Evolutionary conservation across 2,888 invertebrate genomes (phyloP).

Genomic region (Volucella inanis): DNA sequence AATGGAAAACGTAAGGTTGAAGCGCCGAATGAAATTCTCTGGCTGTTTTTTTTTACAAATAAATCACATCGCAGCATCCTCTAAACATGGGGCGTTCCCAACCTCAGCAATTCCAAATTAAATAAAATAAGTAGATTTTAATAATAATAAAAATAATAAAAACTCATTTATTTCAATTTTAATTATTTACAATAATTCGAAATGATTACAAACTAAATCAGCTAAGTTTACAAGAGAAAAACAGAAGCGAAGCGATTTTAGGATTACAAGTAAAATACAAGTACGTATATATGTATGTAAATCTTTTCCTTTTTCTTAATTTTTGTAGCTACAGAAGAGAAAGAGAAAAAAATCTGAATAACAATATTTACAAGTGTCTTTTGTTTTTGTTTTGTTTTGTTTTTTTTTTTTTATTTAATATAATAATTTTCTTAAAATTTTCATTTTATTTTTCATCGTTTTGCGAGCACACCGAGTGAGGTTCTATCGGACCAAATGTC

Average conservation of each 20-base stretch:
- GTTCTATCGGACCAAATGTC: constrained; percentile 14
- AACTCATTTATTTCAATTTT: constrained; percentile 69
- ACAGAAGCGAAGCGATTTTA: constrained; percentile 53
- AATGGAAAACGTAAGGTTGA: too few species aligned
- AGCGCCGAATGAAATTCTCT: too few species aligned
- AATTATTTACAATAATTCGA: constrained; percentile 70
- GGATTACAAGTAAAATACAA: constrained; percentile 18
- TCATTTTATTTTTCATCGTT: constrained; percentile 25
- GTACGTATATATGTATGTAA: background rate
- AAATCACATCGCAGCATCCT: too few species aligned
- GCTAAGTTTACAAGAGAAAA: constrained; percentile 50
- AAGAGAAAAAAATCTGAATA: constrained; percentile 21
- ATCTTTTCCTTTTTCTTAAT: constrained; percentile 12
- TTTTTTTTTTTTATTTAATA: constrained; percentile 35
- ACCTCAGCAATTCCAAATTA: too few species aligned
- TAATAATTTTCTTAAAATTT: constrained; percentile 71
- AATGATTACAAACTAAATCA: constrained; percentile 67
- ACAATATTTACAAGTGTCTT: too few species aligned
- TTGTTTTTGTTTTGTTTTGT: constrained; percentile 26
- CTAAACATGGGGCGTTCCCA: too few species aligned
- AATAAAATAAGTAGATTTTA: background rate
- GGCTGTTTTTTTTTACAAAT: too few species aligned
- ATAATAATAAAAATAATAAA: constrained; percentile 58
- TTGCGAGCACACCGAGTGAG: constrained; percentile 37
- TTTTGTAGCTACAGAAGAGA: constrained; percentile 42